Base-by-base conservation (phyloP, 2,113 vertebrate species). In the Apistogramma diplotaenia region DNA sequence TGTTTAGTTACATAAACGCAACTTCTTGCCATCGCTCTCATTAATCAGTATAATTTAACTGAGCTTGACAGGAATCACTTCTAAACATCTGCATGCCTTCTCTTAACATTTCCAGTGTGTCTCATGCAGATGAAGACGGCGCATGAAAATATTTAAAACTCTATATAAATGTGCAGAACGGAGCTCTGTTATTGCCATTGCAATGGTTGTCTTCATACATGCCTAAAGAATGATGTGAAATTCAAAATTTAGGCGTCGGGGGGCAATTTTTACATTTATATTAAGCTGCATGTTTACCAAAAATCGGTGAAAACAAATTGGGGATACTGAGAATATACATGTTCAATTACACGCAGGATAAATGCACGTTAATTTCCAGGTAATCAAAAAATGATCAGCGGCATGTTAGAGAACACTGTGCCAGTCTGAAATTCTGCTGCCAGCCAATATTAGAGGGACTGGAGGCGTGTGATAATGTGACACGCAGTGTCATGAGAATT, bases 91-190 rank as follows among this genome's bases (percentile, higher is more conserved):
- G 25, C 25, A 25, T 15, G 10, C 21, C 21, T 46, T 3, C 8
- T 18, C 37, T 27, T 12, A 53, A 1, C 51, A n/a, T 21, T n/a
- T 53, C 8, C 19, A 53, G 1, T n/a, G 7, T 10, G 23, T 67
- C 23, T 46, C 15, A 46, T 27, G 23, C 62, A 67, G 23, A 29
- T 0, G 8, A 43, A 40, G n/a, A 0, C 3, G 0, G 35, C 16
- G 7, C 35, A 10, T 65, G 16, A 43, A 43, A 65, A 27, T 49
- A 18, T 49, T 49, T 18, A 6, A 49, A 49, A 27, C 16, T 29
- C 16, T 49, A 70, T 8, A n/a, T 16, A 49, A 18, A 67, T 8
- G 5, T 12, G 62, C 23, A 0, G 37, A 67, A 0, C 18, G 61
- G 8, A 67, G 37, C 37, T 27, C 21, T 25, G 25, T 6, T 0